Evolutionary conservation across 2,888 invertebrate species (phyloP).

Genomic region (Muschampia plurimacula): DNA sequence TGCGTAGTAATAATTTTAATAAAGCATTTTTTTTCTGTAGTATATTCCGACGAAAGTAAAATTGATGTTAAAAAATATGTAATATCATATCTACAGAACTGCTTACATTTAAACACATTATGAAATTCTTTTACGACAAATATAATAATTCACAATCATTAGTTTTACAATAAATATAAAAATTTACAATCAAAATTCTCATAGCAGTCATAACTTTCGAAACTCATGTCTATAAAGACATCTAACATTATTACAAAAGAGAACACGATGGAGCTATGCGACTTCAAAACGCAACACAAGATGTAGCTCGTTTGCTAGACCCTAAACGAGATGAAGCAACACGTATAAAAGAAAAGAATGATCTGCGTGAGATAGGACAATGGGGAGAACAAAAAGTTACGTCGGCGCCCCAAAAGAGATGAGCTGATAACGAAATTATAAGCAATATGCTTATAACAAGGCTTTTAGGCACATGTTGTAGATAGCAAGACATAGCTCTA

Average conservation of each 20-base stretch:
- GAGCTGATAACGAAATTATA: constrained; percentile 69
- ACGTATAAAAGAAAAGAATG: constrained; percentile 60
- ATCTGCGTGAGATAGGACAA: constrained; percentile 58
- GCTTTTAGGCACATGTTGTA: background rate
- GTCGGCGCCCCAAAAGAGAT: constrained; percentile 63
- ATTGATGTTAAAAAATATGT: no score
- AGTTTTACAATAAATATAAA: no score
- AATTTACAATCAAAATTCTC: no score
- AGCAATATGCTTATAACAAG: constrained; percentile 49
- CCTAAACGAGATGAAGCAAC: constrained; percentile 40
- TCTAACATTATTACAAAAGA: background rate
- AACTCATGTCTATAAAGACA: background rate
- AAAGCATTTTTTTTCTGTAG: no score
- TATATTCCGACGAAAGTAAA: no score
- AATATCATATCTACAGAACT: no score
- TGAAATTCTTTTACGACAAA: no score
- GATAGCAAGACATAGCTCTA: background rate
- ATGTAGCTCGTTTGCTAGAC: constrained; percentile 16
- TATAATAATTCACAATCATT: no score
- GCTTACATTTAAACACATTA: no score
- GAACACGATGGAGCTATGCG: background rate
- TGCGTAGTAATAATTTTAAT: no score
- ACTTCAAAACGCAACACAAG: background rate
- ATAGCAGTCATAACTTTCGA: background rate
- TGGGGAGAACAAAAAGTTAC: constrained; percentile 60